Percentiles rank a stretch among this genome's conserved stretches.
phyloP scores from a whole-genome alignment of 2,888 invertebrate species.

The Caprella mutica region DNA sequence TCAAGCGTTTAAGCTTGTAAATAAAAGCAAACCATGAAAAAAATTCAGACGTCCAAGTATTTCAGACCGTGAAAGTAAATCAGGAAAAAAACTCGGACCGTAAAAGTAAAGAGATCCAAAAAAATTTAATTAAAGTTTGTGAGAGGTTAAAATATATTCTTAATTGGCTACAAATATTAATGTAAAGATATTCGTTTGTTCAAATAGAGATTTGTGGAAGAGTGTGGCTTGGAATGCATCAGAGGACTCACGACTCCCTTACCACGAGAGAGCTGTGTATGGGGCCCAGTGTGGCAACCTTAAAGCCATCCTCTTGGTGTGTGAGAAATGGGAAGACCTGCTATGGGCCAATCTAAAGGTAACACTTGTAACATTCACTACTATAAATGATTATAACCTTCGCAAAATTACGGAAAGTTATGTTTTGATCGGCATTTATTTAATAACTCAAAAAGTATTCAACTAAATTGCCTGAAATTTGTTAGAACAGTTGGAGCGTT shows the following conservation, averaged over 20 bases:
- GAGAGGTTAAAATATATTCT: no score
- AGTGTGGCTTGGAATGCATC: conserved; percentile 47
- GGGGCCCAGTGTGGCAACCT: conserved; percentile 74
- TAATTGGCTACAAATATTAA: conserved; percentile 35
- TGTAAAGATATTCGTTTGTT: neutral
- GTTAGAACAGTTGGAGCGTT: neutral
- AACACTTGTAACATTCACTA: neutral
- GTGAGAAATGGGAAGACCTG: conserved; percentile 70
- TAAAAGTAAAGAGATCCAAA: no score
- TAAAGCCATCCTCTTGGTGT: conserved; percentile 56
- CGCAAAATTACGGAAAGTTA: neutral
- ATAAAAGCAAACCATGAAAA: no score
- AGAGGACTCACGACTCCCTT: conserved; percentile 39
- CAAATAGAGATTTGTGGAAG: conserved; percentile 48
- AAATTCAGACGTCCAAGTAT: no score
- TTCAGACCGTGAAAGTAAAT: no score
- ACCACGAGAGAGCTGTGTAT: conserved; percentile 52
- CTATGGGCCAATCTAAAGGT: conserved; percentile 60
- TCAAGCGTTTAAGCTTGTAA: no score
- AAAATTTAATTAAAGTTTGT: no score
- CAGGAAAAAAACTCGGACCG: no score
- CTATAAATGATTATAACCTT: neutral
- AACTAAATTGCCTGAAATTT: no score
- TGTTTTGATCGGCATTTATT: no score
- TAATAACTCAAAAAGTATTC: no score